Percentiles rank a stretch among this genome's conserved stretches.
Evolutionary conservation across 1,140 invertebrate genomes (phyloP).

Genomic region (Sitodiplosis mosellana): DNA sequence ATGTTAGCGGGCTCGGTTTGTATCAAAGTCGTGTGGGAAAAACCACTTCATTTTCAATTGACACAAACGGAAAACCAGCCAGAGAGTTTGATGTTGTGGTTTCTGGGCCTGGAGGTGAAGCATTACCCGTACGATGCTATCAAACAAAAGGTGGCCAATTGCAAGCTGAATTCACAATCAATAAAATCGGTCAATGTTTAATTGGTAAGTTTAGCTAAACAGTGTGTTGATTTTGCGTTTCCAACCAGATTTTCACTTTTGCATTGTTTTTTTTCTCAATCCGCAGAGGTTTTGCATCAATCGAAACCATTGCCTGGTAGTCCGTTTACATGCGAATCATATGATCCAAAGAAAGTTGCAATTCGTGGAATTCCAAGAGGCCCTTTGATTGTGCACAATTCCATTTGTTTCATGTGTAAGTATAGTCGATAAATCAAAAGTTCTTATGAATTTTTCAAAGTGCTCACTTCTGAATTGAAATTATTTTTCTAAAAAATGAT

Average conservation of each 20-base stretch:
- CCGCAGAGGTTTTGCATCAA: conserved; percentile 74
- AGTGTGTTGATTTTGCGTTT: not conserved
- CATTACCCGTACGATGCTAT: conserved; percentile 83
- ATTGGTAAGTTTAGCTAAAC: conserved; percentile 42
- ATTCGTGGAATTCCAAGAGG: conserved; percentile 53
- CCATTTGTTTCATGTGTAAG: conserved; percentile 64
- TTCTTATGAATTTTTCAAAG: not conserved
- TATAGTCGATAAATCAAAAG: conserved; percentile 10
- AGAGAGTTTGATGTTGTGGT: conserved; percentile 84
- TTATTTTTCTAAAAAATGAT: not conserved
- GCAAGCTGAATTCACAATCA: conserved; percentile 80
- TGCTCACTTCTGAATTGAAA: not conserved
- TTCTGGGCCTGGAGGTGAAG: conserved; percentile 71
- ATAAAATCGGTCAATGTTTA: conserved; percentile 45
- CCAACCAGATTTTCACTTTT: conserved; percentile 9
- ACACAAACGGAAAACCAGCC: conserved; percentile 65
- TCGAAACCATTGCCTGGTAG: conserved; percentile 84
- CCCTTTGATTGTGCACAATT: conserved; percentile 67
- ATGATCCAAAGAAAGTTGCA: conserved; percentile 65
- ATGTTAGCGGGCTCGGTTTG: conserved; percentile 45
- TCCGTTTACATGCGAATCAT: conserved; percentile 89
- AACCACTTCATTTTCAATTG: conserved; percentile 72
- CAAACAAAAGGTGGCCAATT: conserved; percentile 88
- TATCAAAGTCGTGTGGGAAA: conserved; percentile 66
- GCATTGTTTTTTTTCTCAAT: no score